Evolutionary conservation across 1,140 invertebrate species (phyloP), one percentile per base, ranked within the genome.

Genomic region (Pseudomyrmex gracilis): DNA sequence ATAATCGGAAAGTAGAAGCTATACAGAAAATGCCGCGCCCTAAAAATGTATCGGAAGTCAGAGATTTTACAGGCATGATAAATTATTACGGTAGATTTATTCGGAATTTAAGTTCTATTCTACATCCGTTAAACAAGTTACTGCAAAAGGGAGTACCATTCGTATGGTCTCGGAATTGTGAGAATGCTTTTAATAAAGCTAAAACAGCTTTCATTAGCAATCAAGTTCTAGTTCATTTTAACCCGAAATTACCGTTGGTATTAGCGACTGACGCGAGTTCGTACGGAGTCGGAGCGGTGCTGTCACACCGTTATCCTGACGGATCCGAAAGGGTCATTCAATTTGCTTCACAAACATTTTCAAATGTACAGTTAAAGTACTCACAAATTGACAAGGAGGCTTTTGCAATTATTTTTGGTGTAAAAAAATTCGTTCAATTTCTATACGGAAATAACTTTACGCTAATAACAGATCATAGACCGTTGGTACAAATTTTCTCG

Each of bases 401-500:
- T 2, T 60, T n/a, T 22, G 20, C 20, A 9, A 60, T 47, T 2
- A 45, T 64, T 45, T 64, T 17, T 9, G 63, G 63, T 17, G 3
- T 64, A 8, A 64, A 64, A 7, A 64, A 64, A 10, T 64, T 64
- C 3, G 12, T 17, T 10, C 63, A 66, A 12, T 66, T 10, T 10
- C 9, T 66, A 10, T 66, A 66, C 9, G 63, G 15, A 2, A 47
- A 2, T 9, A 66, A 66, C 9, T 66, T 66, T 9, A 66, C 63
- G 8, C 2, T 49, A 3, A 15, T 15, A 1, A 66, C 63, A 0
- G 63, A 66, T 20, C 63, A 66, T 3, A 13, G 10, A 12, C 15
- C 43, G 10, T n/a, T 66, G 53, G 7, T 82, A 17, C 4, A 58
- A 24, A 9, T 86, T 73, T 34, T 67, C 53, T 34, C 34, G 34